Evolutionary conservation across 2,797 vertebrate species (phyloP), one percentile per base, ranked within the genome.

Genomic region (Champsocephalus esox): DNA sequence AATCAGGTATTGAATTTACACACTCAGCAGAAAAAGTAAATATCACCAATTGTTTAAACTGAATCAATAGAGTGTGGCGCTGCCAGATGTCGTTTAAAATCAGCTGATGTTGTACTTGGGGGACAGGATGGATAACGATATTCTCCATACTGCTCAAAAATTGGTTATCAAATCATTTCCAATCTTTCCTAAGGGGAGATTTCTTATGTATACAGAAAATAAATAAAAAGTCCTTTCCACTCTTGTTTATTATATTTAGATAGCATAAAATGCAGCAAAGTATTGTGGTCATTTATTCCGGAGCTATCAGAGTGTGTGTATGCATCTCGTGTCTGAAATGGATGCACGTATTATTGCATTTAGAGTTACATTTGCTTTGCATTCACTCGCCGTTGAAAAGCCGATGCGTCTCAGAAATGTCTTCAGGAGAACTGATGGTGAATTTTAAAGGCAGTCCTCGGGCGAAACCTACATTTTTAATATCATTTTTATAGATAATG

Each of bases 401-500:
- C 51, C 17, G 43, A 70, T 82, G 44, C 49, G 44, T 84, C 62
- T 83, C 66, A 32, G 63, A 83, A 78, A 85, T 58, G 70, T 83
- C 75, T 89, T 69, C 38, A 28, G 62, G 72, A 89, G 82, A 84
- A 82, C 57, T 69, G 80, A 82, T 67, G 71, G 77, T 56, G 75
- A 89, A 87, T 92, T 92, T 81, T 80, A 72, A 83, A 88, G 66
- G 38, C 66, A 77, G 77, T 92, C 91, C 88, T 89, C 80, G 16
- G 92, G 93, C 92, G 51, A 90, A 73, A 75, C 28, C 80, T 94
- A 83, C 86, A 94, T 94, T 92, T 93, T 94, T 94, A 92, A 94
- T 93, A 80, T 81, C 68, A 85, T 94, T 93, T 94, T 92, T 91
- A 88, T 91, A 92, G 91, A 91, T 93, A 90, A 93, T 89, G 87